Conservation (phyloP, 2,797 vertebrate genomes). For the Liasis olivaceus region DNA sequence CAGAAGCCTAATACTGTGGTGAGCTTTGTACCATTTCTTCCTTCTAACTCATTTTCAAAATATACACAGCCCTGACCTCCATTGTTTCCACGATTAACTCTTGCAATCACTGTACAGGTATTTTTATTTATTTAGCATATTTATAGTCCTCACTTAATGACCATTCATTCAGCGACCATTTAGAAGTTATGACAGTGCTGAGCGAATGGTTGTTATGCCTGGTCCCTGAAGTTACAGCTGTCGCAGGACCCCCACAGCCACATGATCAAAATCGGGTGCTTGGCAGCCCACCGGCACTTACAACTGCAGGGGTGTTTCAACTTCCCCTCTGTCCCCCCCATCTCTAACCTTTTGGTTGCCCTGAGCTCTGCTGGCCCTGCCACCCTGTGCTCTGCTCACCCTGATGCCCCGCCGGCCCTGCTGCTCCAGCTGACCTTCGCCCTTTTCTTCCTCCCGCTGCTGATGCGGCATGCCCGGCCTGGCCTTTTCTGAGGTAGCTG, state of each 20-base stretch:
- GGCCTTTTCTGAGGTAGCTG: too few relatives aligned
- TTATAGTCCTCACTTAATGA: not conserved
- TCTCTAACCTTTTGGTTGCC: not conserved
- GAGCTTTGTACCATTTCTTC: not conserved
- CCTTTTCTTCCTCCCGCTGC: too few relatives aligned
- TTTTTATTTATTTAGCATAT: not conserved
- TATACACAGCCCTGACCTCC: not conserved
- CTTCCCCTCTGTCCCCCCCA: not conserved
- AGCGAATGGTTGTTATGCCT: not conserved
- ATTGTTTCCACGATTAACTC: not conserved
- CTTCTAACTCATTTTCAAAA: not conserved
- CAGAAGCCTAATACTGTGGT: not conserved
- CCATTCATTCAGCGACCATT: not conserved
- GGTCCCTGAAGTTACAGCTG: not conserved
- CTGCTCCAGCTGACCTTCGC: too few relatives aligned
- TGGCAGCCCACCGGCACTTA: not conserved
- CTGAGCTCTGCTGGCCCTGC: too few relatives aligned
- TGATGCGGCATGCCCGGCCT: too few relatives aligned
- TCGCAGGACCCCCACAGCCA: not conserved
- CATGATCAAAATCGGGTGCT: not conserved
- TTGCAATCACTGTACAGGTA: not conserved
- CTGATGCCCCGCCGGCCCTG: too few relatives aligned
- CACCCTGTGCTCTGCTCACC: too few relatives aligned
- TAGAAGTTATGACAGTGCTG: not conserved
- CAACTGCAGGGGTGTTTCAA: not conserved